These are phyloP conservation scores for Acropora tenuis DNA, from an alignment of 64 coral and sea anemone genomes.

Conservation along the genomic window DNA sequence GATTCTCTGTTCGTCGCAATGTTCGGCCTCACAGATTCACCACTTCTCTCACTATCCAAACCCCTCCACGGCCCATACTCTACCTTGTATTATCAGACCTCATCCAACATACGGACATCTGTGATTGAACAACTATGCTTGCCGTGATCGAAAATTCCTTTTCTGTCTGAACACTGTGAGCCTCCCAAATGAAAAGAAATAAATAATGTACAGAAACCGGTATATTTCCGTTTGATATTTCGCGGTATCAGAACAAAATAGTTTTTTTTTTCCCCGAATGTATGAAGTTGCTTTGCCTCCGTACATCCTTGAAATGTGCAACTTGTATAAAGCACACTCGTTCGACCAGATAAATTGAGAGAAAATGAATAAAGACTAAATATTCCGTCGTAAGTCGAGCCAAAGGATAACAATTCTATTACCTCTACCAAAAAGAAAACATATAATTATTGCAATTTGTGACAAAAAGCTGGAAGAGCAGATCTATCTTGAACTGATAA, in stretches of 20 bases:
- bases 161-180: no score
- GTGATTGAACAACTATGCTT: neutral
- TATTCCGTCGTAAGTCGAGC: no score
- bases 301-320: no score
- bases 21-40: conserved; percentile 84
- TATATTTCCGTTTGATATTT: neutral
- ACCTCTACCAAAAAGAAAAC: neutral
- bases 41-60: conserved; percentile 59
- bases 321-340: no score
- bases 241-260: neutral
- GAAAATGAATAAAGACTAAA: neutral
- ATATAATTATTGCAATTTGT: no score
- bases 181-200: neutral
- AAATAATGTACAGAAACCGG: no score
- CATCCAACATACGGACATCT: conserved; percentile 92
- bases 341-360: neutral
- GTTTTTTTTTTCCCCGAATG: neutral
- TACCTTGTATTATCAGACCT: conserved; percentile 75
- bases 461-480: no score
- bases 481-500: no score
- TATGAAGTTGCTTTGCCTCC: no score
- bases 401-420: neutral
- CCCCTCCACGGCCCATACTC: conserved; percentile 17
- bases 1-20: conserved; percentile 88
- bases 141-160: neutral